These are phyloP conservation scores for Smutsia gigantea DNA, from an alignment of 2,797 vertebrate species.

Conservation along the genomic window DNA sequence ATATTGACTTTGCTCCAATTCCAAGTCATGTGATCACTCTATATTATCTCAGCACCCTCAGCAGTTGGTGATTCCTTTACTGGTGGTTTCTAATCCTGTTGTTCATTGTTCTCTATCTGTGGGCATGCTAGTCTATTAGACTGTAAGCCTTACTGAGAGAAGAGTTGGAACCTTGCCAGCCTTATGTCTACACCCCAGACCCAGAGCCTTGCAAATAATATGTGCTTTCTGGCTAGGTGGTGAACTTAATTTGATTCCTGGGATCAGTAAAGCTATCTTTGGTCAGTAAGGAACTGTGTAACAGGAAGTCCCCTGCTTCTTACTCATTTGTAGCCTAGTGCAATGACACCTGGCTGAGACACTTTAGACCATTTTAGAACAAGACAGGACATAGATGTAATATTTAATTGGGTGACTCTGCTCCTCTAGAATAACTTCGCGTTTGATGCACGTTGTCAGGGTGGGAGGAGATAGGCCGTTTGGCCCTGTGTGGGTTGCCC, in stretches of 20 bases:
- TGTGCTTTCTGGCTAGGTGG: background rate
- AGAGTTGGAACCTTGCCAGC: background rate
- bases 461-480: background rate
- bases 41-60: background rate
- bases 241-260: background rate
- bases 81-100: background rate
- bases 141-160: background rate
- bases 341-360: conserved; percentile 53
- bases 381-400: conserved; percentile 26
- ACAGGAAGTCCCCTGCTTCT: conserved; percentile 34
- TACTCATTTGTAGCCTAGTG: conserved; percentile 19
- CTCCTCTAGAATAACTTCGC: background rate
- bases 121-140: background rate
- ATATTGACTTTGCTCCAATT: background rate
- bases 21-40: background rate
- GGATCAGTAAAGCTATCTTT: background rate
- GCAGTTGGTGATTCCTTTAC: background rate
- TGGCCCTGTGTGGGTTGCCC: conserved; percentile 14
- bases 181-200: background rate
- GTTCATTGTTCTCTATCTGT: background rate
- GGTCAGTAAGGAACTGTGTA: background rate
- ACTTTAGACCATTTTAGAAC: background rate
- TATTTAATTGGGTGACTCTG: conserved; percentile 47
- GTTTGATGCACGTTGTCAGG: background rate
- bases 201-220: background rate